Conservation (phyloP, 2,113 vertebrate species). For the Peromyscus polionotus region DNA sequence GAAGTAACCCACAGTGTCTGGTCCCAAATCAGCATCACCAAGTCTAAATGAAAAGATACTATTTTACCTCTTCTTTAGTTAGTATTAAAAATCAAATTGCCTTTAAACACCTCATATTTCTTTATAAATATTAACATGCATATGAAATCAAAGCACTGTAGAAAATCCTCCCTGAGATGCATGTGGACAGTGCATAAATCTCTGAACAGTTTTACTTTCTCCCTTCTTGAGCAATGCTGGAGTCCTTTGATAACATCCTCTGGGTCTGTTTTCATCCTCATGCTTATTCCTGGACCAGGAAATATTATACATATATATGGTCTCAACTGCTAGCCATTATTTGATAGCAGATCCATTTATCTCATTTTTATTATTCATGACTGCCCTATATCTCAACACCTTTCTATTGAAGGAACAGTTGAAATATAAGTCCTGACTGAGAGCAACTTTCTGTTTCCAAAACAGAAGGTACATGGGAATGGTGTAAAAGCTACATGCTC, state of each 20-base stretch:
- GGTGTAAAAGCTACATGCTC: background rate
- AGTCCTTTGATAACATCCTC: background rate
- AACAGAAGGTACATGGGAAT: background rate
- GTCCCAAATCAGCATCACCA: background rate
- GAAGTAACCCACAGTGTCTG: background rate
- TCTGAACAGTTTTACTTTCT: background rate
- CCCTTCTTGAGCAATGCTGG: background rate
- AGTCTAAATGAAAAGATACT: background rate
- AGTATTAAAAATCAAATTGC: constrained; percentile 24
- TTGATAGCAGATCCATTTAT: background rate
- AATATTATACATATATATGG: background rate
- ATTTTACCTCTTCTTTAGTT: constrained; percentile 17
- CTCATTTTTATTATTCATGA: background rate
- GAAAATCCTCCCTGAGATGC: background rate
- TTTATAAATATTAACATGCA: constrained; percentile 17
- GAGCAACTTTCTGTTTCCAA: background rate
- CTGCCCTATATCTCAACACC: background rate
- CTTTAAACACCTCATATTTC: constrained; percentile 34
- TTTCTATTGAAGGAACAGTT: background rate
- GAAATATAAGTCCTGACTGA: background rate
- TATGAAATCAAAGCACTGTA: background rate
- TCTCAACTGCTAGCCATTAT: background rate
- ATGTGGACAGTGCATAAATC: background rate
- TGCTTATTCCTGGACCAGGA: background rate
- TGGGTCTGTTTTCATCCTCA: background rate